A percentile compares a stretch with the other conserved stretches of the same genome.
phyloP scores from a whole-genome alignment of 2,797 vertebrate genomes.

The Denticeps clupeoides region DNA sequence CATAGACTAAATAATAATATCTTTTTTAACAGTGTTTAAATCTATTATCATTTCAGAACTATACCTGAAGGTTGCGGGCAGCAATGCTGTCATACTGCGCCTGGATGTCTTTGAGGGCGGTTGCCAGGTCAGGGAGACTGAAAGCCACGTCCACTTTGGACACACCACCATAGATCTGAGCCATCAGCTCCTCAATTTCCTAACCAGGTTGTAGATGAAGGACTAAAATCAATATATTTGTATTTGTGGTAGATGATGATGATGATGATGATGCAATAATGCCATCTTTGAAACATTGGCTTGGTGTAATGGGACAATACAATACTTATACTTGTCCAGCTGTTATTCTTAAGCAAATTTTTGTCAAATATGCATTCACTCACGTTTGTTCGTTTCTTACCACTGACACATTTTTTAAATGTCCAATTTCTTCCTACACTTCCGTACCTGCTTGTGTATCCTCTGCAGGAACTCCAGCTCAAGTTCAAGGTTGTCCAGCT shows the following conservation, averaged over 20 bases:
- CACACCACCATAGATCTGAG: slow-evolving; percentile 52
- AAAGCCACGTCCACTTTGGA: slow-evolving; percentile 52
- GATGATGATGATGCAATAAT: no score
- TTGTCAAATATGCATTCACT: no score
- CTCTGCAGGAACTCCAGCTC: slow-evolving; percentile 58
- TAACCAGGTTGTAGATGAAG: no score
- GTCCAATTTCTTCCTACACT: no score
- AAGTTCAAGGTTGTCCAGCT: slow-evolving; percentile 54
- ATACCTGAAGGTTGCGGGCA: slow-evolving; percentile 74
- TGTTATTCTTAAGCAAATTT: no score
- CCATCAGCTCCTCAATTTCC: slow-evolving; percentile 67
- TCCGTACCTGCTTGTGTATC: slow-evolving; percentile 49
- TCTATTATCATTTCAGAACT: background rate
- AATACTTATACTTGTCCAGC: no score
- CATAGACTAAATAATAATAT: background rate
- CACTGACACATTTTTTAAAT: no score
- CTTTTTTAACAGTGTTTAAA: background rate
- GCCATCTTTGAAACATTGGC: no score
- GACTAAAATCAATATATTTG: no score
- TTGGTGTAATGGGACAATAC: no score
- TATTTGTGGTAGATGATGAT: no score
- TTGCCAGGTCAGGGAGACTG: slow-evolving; percentile 62
- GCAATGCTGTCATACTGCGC: slow-evolving; percentile 70
- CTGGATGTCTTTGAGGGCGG: slow-evolving; percentile 70
- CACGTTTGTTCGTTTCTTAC: no score